Percentiles rank a stretch among this genome's conserved stretches.
Evolutionary conservation across 2,888 invertebrate species (phyloP).

Genomic region (Melanchra persicariae): DNA sequence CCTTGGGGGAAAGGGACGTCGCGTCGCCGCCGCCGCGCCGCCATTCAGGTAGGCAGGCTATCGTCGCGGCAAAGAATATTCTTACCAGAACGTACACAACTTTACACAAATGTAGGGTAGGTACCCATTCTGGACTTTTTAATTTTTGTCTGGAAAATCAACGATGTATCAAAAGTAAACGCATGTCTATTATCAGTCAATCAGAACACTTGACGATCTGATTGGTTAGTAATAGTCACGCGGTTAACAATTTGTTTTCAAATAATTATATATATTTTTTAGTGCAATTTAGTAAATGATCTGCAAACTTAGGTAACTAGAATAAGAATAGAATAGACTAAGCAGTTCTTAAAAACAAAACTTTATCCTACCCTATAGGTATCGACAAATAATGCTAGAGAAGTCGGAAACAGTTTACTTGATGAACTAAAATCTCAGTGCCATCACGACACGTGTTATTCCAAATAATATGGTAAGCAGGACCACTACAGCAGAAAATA

Average conservation of each 20-base stretch:
- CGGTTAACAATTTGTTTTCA: too few relatives aligned
- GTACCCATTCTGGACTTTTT: background rate
- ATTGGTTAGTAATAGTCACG: too few relatives aligned
- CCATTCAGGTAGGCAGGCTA: conserved; percentile 81
- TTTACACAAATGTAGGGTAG: background rate
- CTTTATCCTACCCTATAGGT: too few relatives aligned
- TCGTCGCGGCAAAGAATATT: conserved; percentile 75
- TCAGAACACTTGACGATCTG: too few relatives aligned
- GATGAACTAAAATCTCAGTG: background rate
- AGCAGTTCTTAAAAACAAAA: background rate
- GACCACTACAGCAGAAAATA: too few relatives aligned
- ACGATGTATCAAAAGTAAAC: too few relatives aligned
- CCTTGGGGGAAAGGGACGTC: conserved; percentile 88
- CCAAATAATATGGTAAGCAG: too few relatives aligned
- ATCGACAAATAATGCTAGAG: too few relatives aligned
- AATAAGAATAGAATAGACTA: too few relatives aligned
- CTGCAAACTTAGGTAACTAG: background rate
- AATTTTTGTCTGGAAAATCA: background rate
- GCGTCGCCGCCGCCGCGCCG: conserved; percentile 78
- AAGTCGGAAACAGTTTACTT: too few relatives aligned
- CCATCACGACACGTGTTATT: background rate
- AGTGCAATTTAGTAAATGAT: too few relatives aligned
- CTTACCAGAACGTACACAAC: conserved; percentile 37
- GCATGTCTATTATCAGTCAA: background rate
- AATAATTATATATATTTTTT: too few relatives aligned